Conservation (phyloP, 2,113 vertebrate species). For the Mastomys natalensis region DNA sequence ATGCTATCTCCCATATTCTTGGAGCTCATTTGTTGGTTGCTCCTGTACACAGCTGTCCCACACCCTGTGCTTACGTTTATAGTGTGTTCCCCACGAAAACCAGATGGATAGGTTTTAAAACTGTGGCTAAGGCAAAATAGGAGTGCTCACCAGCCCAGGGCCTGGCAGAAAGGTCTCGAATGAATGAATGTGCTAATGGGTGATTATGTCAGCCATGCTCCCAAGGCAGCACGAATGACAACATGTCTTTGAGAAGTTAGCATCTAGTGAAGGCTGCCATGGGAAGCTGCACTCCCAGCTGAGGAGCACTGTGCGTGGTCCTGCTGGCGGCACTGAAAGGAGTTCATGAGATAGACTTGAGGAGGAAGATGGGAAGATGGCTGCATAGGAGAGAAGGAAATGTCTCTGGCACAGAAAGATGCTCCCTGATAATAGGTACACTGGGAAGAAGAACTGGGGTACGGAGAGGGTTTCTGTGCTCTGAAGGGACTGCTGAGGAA, state of each 20-base stretch:
- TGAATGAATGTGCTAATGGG: background rate
- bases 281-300: background rate
- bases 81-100: background rate
- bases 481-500: background rate
- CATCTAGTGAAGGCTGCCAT: background rate
- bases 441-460: background rate
- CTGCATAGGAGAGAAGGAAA: background rate
- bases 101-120: background rate
- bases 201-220: background rate
- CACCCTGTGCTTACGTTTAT: background rate
- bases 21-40: background rate
- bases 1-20: background rate
- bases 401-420: background rate
- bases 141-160: background rate
- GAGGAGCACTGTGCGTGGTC: background rate
- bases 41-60: background rate
- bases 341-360: background rate
- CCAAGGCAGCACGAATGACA: background rate
- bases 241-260: conserved; percentile 13
- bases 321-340: background rate
- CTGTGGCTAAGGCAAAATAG: background rate
- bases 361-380: background rate
- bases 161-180: background rate
- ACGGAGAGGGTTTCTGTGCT: background rate
- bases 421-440: background rate